phyloP scores from a whole-genome alignment of 1,140 invertebrate genomes.

The Ladona fulva region DNA sequence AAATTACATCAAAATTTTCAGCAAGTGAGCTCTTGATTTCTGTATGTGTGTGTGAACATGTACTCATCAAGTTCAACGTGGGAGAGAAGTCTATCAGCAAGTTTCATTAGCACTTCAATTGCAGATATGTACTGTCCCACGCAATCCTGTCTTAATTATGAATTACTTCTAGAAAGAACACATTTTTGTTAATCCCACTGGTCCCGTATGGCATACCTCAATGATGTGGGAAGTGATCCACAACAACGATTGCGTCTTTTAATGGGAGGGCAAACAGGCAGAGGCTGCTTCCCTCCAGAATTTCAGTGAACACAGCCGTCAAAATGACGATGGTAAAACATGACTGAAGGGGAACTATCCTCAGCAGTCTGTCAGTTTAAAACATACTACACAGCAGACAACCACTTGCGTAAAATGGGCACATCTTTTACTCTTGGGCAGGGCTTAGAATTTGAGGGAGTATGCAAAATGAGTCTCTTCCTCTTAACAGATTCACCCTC shows the following conservation, averaged over 20 bases:
- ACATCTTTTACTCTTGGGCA: background rate
- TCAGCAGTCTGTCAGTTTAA: background rate
- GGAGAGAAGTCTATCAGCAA: background rate
- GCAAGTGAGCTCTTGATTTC: background rate
- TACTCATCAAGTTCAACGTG: constrained; percentile 4
- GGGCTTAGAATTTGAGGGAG: background rate
- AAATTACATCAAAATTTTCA: constrained; percentile 10
- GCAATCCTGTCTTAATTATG: background rate
- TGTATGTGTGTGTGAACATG: constrained; percentile 13
- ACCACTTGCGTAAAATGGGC: background rate
- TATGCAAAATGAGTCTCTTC: background rate
- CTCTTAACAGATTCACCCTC: background rate
- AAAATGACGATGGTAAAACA: constrained; percentile 10
- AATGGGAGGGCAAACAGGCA: constrained; percentile 4
- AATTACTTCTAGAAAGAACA: constrained; percentile 10
- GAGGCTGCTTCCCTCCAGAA: background rate
- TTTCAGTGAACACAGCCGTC: constrained; percentile 3
- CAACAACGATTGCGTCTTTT: background rate
- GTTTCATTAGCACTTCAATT: background rate
- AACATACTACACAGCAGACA: constrained; percentile 9
- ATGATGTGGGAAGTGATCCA: constrained; percentile 9
- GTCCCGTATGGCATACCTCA: constrained; percentile 2
- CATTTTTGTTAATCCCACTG: constrained; percentile 5
- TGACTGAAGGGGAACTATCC: background rate
- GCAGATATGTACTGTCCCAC: constrained; percentile 3